Conservation (phyloP, 2,113 vertebrate genomes). For the Spea bombifrons region DNA sequence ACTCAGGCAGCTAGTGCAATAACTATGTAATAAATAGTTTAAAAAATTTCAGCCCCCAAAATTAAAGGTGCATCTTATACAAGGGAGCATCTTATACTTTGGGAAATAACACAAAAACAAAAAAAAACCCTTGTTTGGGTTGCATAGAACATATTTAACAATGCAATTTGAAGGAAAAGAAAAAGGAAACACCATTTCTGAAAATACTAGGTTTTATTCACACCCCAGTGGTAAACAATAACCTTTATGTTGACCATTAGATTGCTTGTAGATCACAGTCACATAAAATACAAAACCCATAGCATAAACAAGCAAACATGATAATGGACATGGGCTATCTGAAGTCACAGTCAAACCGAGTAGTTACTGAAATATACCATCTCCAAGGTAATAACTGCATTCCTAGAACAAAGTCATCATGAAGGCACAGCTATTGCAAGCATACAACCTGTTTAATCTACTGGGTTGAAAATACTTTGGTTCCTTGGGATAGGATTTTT, state of each 20-base stretch:
- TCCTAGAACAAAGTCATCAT: constrained; percentile 71
- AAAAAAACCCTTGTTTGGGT: no score
- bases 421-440: constrained; percentile 72
- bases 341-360: constrained; percentile 62
- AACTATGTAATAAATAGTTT: no score
- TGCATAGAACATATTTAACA: background rate
- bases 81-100: no score
- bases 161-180: background rate
- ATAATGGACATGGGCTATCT: constrained; percentile 59
- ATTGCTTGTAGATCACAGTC: constrained; percentile 63
- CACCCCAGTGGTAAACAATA: constrained; percentile 67
- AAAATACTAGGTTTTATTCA: constrained; percentile 76
- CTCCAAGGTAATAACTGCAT: constrained; percentile 68
- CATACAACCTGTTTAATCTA: constrained; percentile 66
- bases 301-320: constrained; percentile 70
- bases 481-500: constrained; percentile 66
- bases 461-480: constrained; percentile 70
- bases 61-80: no score
- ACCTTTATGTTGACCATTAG: constrained; percentile 60
- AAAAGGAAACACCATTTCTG: constrained; percentile 64
- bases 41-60: no score
- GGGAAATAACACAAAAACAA: no score
- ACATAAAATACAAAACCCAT: constrained; percentile 70
- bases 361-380: constrained; percentile 58
- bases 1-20: no score